These are phyloP conservation scores for Drosophila subobscura DNA, from an alignment of 1,140 invertebrate species.

Conservation along the genomic window DNA sequence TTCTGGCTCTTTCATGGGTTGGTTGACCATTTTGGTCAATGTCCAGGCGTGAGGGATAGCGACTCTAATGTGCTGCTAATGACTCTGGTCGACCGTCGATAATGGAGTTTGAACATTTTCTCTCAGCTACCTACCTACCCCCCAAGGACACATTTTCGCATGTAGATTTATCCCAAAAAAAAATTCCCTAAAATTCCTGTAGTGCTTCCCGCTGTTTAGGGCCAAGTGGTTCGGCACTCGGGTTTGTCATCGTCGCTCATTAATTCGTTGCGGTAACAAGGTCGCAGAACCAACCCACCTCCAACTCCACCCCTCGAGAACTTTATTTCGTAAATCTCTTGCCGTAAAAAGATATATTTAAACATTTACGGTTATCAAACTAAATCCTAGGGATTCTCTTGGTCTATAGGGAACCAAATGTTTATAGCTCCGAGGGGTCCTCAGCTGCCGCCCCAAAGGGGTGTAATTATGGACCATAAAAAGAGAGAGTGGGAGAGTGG, in stretches of 20 bases:
- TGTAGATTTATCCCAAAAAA: neutral
- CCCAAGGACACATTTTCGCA: conserved; percentile 39
- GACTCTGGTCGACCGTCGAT: conserved; percentile 76
- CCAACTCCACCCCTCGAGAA: conserved; percentile 14
- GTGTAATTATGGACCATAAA: conserved; percentile 58
- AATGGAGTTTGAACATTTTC: conserved; percentile 71
- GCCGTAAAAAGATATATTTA: conserved; percentile 53
- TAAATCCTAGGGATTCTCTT: conserved; percentile 42
- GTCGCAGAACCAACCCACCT: conserved; percentile 4
- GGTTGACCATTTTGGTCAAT: conserved; percentile 19
- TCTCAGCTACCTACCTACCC: conserved; percentile 25
- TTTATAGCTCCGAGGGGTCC: conserved; percentile 43
- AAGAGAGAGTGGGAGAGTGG: conserved; percentile 36
- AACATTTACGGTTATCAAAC: conserved; percentile 55
- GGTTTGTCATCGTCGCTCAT: conserved; percentile 16
- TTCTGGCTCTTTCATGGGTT: conserved; percentile 10
- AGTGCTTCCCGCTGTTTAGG: conserved; percentile 20
- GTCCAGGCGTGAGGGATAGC: conserved; percentile 41
- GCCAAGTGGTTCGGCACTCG: conserved; percentile 18
- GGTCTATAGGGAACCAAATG: conserved; percentile 45
- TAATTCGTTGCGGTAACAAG: conserved; percentile 55
- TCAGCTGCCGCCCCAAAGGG: conserved; percentile 33
- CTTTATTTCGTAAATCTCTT: conserved; percentile 41
- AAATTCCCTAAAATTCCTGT: conserved; percentile 27
- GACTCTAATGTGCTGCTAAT: conserved; percentile 74